A percentile compares a stretch with the other conserved stretches of the same genome.
Conservation (phyloP, 2,888 invertebrate species). For the Drosophila pseudotalamancana region DNA sequence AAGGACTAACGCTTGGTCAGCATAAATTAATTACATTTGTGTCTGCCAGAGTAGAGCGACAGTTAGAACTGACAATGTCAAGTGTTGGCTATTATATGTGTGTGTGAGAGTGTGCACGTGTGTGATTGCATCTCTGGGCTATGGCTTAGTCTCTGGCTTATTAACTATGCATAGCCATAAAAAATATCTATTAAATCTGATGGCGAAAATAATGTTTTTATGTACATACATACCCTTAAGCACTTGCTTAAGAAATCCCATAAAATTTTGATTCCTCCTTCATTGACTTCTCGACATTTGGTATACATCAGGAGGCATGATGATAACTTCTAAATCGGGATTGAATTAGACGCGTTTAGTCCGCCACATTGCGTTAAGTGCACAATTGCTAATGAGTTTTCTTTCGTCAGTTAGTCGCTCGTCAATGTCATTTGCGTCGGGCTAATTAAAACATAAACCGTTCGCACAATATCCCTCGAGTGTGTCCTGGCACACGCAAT, state of each 20-base stretch:
- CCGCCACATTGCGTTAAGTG: constrained; percentile 9
- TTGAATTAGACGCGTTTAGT: constrained; percentile 52
- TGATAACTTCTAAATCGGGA: constrained; percentile 37
- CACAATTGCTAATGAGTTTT: constrained; percentile 28
- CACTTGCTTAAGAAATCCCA: no score
- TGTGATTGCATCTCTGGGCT: background rate
- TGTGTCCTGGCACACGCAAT: constrained; percentile 26
- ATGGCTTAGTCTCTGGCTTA: background rate
- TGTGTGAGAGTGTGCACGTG: background rate
- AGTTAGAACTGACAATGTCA: constrained; percentile 24
- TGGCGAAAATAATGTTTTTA: no score
- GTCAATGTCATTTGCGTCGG: constrained; percentile 34
- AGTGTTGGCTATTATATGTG: constrained; percentile 14
- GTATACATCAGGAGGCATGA: background rate
- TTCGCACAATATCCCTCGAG: constrained; percentile 20
- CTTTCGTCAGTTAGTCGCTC: constrained; percentile 1
- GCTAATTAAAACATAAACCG: constrained; percentile 65
- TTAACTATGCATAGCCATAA: background rate
- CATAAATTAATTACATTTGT: constrained; percentile 71
- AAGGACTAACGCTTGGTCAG: constrained; percentile 54
- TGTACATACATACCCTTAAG: no score
- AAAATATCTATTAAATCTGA: no score
- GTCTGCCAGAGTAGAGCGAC: constrained; percentile 12
- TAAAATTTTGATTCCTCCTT: no score
- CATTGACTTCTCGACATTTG: no score